A percentile compares a stretch with the other conserved stretches of the same genome.
phyloP scores from a whole-genome alignment of 2,888 invertebrate genomes.

The Apocheima hispidaria region DNA sequence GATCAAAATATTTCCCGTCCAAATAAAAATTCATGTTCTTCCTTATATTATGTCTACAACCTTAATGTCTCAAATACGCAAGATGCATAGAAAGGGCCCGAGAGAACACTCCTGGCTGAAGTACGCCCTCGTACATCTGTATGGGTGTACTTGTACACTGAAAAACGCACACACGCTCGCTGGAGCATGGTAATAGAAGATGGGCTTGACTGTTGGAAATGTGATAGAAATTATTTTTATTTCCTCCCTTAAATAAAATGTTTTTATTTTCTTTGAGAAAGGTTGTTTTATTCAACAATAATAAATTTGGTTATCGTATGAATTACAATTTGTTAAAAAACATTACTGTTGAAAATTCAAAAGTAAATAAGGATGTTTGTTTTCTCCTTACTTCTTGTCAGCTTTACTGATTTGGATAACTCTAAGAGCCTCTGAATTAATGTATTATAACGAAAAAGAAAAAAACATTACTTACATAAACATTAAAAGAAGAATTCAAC shows the following conservation, averaged over 20 bases:
- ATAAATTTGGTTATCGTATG: too few relatives aligned
- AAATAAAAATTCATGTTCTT: not conserved
- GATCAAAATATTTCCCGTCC: not conserved
- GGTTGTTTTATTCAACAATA: too few relatives aligned
- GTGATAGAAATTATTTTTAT: conserved; percentile 4
- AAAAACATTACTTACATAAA: too few relatives aligned
- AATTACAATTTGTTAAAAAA: too few relatives aligned
- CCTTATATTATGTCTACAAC: not conserved
- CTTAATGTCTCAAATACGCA: not conserved
- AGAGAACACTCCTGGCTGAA: conserved; percentile 3
- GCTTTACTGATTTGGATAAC: too few relatives aligned
- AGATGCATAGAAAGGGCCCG: not conserved
- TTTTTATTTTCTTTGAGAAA: too few relatives aligned
- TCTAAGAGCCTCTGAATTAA: too few relatives aligned
- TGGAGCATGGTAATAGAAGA: conserved; percentile 4
- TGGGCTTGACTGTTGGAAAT: not conserved
- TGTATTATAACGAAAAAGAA: too few relatives aligned
- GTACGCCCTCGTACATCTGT: conserved; percentile 12
- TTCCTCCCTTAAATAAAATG: not conserved
- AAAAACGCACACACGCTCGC: conserved; percentile 18
- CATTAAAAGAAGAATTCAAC: too few relatives aligned
- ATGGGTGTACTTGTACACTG: conserved; percentile 16
- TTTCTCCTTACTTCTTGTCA: not conserved
- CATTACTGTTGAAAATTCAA: too few relatives aligned
- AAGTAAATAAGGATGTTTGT: too few relatives aligned